phyloP scores from a whole-genome alignment of 2,888 invertebrate species.

The Epirrita christyi region DNA sequence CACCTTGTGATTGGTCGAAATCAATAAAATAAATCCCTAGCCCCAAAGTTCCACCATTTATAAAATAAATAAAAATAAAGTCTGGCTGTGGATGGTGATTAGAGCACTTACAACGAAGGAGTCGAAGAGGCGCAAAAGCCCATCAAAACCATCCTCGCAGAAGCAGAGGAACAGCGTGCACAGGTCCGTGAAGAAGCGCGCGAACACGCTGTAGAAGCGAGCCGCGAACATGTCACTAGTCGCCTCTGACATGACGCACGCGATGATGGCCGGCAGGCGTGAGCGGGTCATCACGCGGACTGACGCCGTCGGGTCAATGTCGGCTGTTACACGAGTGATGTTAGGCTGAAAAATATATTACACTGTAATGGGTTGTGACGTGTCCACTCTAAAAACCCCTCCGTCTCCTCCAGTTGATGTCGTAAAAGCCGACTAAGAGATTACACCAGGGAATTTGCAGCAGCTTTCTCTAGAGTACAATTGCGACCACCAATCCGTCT shows the following conservation, averaged over 20 bases:
- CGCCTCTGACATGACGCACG: slow-evolving; percentile 51
- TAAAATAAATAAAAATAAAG: no score
- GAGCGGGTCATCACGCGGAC: slow-evolving; percentile 53
- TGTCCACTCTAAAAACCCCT: no score
- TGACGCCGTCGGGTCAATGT: slow-evolving; percentile 49
- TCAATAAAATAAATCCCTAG: no score
- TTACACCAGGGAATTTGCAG: no score
- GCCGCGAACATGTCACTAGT: slow-evolving; percentile 45
- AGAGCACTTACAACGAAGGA: slow-evolving; percentile 24
- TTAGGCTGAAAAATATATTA: slow-evolving; percentile 38
- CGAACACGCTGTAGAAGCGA: slow-evolving; percentile 58
- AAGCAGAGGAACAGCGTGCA: slow-evolving; percentile 56
- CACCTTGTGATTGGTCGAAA: no score
- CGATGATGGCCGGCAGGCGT: slow-evolving; percentile 58
- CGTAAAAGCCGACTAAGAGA: no score
- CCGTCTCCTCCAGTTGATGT: no score
- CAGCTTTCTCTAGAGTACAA: no score
- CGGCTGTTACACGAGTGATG: slow-evolving; percentile 45
- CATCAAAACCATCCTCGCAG: slow-evolving; percentile 51
- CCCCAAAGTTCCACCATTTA: no score
- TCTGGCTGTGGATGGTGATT: no score
- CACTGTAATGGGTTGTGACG: neutral
- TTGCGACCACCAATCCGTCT: no score
- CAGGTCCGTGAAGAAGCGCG: slow-evolving; percentile 57
- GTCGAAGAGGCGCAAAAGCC: slow-evolving; percentile 35